Evolutionary conservation across 2,113 vertebrate species (phyloP), one percentile per base, ranked within the genome.

Genomic region (Pelmatolapia mariae): DNA sequence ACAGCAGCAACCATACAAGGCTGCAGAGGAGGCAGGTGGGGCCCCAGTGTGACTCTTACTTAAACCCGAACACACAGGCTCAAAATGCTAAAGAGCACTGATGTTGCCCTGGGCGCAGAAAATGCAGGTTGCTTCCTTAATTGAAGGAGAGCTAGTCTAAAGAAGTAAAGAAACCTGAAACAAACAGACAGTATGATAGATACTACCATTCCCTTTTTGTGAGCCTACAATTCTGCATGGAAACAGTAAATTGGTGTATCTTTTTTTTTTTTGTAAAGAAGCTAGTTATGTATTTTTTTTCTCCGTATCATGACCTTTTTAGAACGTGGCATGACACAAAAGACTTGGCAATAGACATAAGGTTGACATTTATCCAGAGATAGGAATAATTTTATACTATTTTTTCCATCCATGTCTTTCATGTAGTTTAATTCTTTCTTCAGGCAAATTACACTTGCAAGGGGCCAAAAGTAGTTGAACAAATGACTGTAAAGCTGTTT

Each of bases 31-130:
- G 90, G 66, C 80, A 88, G 88, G 87, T 71, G 78, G 83, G 47
- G 33, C 82, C 38, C 71, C 86, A 40, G 36, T 91, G 84, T 86
- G 88, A 89, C 91, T 81, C 76, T 66, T 85, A 57, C 52, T 47
- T 80, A 22, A 86, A 87, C 83, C 84, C 57, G 80, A 87, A 81
- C 43, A 68, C 78, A 87, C 63, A 82, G 63, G 79, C 53, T 91
- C 90, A 63, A 96, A 96, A 97, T 95, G 95, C 87, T 94, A 96
- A 96, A 96, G 95, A 95, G 93, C 95, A 93, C 86, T 86, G 56
- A 22, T 54, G 59, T 93, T 80, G 91, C 96, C 95, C 54, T 56
- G 13, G 93, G 94, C 92, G 29, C 83, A 68, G 86, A 82, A 40
- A 81, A 56, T 4, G 24, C 88, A 82, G 22, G 73, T 84, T 84